A percentile compares a stretch with the other conserved stretches of the same genome.
Evolutionary conservation across 2,113 vertebrate genomes (phyloP).

Genomic region (Aplodontia rufa): DNA sequence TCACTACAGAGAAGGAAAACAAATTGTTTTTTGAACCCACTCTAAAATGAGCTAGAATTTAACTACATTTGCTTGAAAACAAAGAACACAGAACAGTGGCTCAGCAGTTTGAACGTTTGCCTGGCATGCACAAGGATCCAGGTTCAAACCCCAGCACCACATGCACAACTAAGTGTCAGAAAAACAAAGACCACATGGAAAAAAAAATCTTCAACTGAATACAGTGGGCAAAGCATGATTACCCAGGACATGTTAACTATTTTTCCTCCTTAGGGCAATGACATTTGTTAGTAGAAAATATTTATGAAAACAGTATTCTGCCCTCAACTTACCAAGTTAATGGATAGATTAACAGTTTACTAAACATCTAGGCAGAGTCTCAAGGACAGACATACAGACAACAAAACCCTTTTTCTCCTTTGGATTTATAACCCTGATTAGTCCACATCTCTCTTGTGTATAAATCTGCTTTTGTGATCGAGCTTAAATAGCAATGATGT

Average conservation of each 20-base stretch:
- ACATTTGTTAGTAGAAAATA: background rate
- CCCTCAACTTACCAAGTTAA: background rate
- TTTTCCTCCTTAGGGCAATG: background rate
- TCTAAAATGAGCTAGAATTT: slow-evolving; percentile 24
- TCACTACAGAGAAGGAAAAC: slow-evolving; percentile 3
- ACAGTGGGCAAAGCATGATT: background rate
- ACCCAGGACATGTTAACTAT: background rate
- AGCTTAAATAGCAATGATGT: background rate
- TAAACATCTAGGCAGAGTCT: background rate
- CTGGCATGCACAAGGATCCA: too few species aligned
- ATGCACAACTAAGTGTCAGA: too few species aligned
- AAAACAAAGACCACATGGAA: too few species aligned
- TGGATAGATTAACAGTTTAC: background rate
- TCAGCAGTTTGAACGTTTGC: too few species aligned
- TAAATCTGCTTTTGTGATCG: background rate
- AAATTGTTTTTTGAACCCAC: background rate
- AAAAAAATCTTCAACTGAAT: slow-evolving; percentile 10
- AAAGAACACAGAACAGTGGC: background rate
- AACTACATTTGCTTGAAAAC: slow-evolving; percentile 28
- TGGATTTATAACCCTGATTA: background rate
- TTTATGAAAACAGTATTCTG: background rate
- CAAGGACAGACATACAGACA: background rate
- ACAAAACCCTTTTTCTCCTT: background rate
- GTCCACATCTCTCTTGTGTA: background rate
- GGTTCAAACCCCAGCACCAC: too few species aligned